Conservation (phyloP, 1,140 invertebrate genomes). For the Lucilia cuprina region DNA sequence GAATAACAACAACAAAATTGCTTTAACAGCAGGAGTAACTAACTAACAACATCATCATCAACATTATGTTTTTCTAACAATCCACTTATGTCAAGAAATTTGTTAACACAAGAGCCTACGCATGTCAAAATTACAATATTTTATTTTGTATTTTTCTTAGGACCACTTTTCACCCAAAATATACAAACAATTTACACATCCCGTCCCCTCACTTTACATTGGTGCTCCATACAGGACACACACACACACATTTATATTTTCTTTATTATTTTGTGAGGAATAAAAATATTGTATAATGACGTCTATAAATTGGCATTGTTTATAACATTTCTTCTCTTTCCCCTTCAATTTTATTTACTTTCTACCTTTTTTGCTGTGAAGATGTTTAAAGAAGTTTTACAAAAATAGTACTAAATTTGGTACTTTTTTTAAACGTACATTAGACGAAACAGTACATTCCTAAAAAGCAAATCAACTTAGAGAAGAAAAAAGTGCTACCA, state of each 20-base stretch:
- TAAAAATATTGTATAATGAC: neutral
- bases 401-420: neutral
- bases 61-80: neutral
- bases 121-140: slow-evolving; percentile 27
- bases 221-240: neutral
- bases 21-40: too few species aligned
- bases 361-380: neutral
- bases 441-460: too few species aligned
- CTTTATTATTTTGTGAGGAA: neutral
- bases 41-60: neutral
- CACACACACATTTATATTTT: neutral
- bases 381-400: neutral
- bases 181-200: neutral
- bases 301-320: neutral
- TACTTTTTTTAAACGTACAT: too few species aligned
- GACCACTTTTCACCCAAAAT: slow-evolving; percentile 4
- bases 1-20: neutral
- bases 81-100: slow-evolving; percentile 10
- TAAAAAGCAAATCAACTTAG: too few species aligned
- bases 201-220: neutral
- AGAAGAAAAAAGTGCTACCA: too few species aligned
- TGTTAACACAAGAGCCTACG: slow-evolving; percentile 30
- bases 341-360: neutral
- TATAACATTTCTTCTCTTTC: neutral
- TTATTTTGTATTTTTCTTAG: neutral